These are phyloP conservation scores for Metellina segmentata DNA, from an alignment of 2,888 invertebrate genomes.

Conservation along the genomic window DNA sequence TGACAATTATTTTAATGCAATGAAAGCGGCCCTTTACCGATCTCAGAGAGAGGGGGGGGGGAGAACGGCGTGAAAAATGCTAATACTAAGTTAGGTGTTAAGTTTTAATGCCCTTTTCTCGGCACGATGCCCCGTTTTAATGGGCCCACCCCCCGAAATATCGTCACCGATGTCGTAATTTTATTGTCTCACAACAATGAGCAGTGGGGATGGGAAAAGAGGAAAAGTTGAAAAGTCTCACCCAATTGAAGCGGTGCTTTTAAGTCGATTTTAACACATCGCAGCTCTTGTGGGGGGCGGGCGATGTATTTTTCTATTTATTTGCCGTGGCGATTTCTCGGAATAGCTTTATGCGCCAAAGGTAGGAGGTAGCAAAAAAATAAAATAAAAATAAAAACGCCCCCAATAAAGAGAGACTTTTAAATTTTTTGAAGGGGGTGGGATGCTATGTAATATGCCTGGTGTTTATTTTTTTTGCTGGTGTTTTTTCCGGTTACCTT, in stretches of 20 bases:
- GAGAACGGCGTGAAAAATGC: constrained; percentile 70
- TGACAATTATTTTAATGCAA: constrained; percentile 77
- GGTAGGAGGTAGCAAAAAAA: not conserved
- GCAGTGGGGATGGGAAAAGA: constrained; percentile 41
- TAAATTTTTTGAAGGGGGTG: not conserved
- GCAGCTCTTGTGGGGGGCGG: constrained; percentile 7
- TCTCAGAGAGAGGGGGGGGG: not conserved
- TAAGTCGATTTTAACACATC: constrained; percentile 75
- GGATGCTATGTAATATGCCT: not conserved
- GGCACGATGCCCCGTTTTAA: constrained; percentile 62
- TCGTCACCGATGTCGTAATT: constrained; percentile 72
- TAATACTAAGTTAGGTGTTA: constrained; percentile 77
- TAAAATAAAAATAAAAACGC: constrained; percentile 1
- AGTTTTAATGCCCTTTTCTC: constrained; percentile 73
- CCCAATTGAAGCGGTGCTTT: constrained; percentile 72
- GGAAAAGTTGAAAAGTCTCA: constrained; percentile 70
- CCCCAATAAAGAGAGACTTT: constrained; percentile 22
- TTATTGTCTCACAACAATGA: constrained; percentile 77
- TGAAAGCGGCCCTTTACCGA: constrained; percentile 64
- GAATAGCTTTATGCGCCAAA: constrained; percentile 29
- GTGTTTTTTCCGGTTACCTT: not conserved
- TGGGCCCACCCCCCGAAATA: constrained; percentile 52
- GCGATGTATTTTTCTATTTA: constrained; percentile 13
- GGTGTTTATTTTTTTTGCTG: not conserved
- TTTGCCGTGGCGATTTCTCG: constrained; percentile 42